A percentile compares a stretch with the other conserved stretches of the same genome.
Conservation (phyloP, 1,140 invertebrate species). For the Cotesia glomerata region DNA sequence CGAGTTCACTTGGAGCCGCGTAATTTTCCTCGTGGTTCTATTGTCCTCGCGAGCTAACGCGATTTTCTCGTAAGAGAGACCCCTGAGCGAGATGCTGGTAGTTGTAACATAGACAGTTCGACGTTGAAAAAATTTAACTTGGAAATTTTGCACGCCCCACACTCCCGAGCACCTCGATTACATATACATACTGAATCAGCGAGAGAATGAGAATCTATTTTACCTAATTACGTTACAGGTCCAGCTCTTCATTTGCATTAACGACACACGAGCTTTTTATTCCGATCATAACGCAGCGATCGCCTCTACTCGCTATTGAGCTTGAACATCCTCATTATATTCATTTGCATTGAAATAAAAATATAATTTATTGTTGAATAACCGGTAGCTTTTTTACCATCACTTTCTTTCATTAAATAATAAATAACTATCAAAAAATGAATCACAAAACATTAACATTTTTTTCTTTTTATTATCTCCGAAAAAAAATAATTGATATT, state of each 20-base stretch:
- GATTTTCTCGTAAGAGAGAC: background rate
- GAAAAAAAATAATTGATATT: too few relatives aligned
- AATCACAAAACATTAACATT: too few relatives aligned
- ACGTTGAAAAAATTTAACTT: slow-evolving; percentile 15
- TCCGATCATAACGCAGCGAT: slow-evolving; percentile 9
- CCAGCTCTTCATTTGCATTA: slow-evolving; percentile 8
- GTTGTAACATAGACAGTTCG: background rate
- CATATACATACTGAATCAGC: slow-evolving; percentile 5
- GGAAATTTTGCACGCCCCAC: slow-evolving; percentile 10
- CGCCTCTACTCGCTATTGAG: slow-evolving; percentile 1
- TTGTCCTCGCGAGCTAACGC: slow-evolving; percentile 13
- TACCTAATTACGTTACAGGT: slow-evolving; percentile 26
- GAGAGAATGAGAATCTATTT: slow-evolving; percentile 16
- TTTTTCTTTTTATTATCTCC: too few relatives aligned
- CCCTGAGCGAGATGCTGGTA: background rate
- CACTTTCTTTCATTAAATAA: background rate
- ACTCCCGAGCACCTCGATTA: slow-evolving; percentile 1
- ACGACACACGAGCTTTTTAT: slow-evolving; percentile 5
- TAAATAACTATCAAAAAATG: too few relatives aligned
- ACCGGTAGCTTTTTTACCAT: background rate
- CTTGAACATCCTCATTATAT: slow-evolving; percentile 4
- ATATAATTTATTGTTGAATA: background rate
- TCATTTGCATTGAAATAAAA: slow-evolving; percentile 4
- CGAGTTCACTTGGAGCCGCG: background rate
- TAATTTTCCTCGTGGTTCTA: background rate